Evolutionary conservation across 2,797 vertebrate species (phyloP), one percentile per base, ranked within the genome.

Genomic region (Diglossa cyanea): DNA sequence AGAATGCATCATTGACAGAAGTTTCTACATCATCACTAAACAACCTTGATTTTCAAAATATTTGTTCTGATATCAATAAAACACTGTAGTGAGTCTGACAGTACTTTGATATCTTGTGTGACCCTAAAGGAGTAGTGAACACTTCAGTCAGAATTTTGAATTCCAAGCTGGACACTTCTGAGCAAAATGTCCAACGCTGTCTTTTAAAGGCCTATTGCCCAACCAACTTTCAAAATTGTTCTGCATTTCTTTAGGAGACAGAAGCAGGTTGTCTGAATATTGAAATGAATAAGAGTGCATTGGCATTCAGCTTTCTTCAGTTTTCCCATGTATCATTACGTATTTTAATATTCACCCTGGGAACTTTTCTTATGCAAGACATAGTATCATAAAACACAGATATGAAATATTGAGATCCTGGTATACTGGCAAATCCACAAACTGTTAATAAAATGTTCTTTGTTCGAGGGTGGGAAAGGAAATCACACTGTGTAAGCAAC

Each of bases 331-430:
- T 25, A 71, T 60, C 4, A 0, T 79, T 63, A 6, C 19, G 1
- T 71, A 66, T 50, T 78, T 68, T 54, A 90, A 76, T 79, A 79
- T 68, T 57, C 57, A 72, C 24, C 24, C n/a, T 53, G 35, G 25
- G 26, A 91, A 73, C 3, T 13, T 68, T 65, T 45, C 23, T 88
- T 45, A 28, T 10, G 12, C 23, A 39, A 88, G 13, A 48, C 45
- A 48, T 13, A 11, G 39, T 66, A 80, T 39, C 13, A 31, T 37
- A 53, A 82, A 84, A 17, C 5, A 20, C 25, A 16, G 10, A 39
- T 88, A 16, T 71, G 48, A 79, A 89, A 81, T 55, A 53, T 1
- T 47, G 33, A 82, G 65, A 47, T 65, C 33, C 28, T 39, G 26
- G 7, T 45, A n/a, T 23, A 17, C 13, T 60, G 39, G 42, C 2